Evolutionary conservation across 2,797 vertebrate genomes (phyloP).

Genomic region (Hirundo rustica): DNA sequence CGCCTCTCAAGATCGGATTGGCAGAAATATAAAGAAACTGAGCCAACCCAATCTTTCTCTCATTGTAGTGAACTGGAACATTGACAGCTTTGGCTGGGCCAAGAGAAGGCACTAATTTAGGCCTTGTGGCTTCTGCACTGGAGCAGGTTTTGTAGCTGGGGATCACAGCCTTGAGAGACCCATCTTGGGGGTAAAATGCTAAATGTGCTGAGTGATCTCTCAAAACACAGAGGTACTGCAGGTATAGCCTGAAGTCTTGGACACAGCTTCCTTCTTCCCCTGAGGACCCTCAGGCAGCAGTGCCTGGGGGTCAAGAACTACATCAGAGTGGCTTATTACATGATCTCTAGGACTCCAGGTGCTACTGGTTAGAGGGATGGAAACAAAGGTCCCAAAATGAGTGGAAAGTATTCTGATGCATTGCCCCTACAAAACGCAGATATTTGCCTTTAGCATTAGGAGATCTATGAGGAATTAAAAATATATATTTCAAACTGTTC

Average conservation of each 20-base stretch:
- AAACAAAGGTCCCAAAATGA: background rate
- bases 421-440: background rate
- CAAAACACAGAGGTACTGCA: background rate
- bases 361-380: background rate
- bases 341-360: background rate
- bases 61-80: background rate
- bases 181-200: background rate
- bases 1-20: background rate
- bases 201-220: background rate
- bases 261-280: background rate
- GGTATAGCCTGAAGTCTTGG: background rate
- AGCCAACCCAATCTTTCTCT: background rate
- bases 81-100: background rate
- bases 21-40: constrained; percentile 8
- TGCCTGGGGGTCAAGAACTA: background rate
- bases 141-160: background rate
- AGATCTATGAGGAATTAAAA: background rate
- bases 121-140: background rate
- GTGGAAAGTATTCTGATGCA: background rate
- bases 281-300: background rate
- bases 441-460: background rate
- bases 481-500: background rate
- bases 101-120: background rate
- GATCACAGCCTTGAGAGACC: background rate
- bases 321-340: background rate